phyloP scores from a whole-genome alignment of 2,888 invertebrate species.

The Ditula angustiorana region DNA sequence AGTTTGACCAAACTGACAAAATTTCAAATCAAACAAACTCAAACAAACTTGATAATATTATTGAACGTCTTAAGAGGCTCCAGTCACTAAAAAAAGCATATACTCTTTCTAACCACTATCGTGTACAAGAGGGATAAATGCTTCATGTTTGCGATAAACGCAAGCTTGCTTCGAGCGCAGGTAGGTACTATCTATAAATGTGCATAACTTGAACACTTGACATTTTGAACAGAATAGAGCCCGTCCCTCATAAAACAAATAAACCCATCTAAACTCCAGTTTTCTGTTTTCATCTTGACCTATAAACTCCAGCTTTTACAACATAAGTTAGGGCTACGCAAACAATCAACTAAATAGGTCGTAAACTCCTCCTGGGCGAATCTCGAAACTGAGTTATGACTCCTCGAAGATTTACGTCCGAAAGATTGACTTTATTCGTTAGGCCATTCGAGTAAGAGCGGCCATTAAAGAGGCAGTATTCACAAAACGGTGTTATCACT shows the following conservation, averaged over 20 bases:
- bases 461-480: slow-evolving; percentile 71
- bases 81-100: too few relatives aligned
- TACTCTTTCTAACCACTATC: too few relatives aligned
- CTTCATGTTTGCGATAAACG: too few relatives aligned
- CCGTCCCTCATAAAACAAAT: neutral
- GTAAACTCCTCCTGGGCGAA: slow-evolving; percentile 62
- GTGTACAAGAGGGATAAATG: too few relatives aligned
- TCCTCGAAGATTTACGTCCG: slow-evolving; percentile 73
- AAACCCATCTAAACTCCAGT: slow-evolving; percentile 1
- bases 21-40: too few relatives aligned
- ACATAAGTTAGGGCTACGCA: slow-evolving; percentile 38
- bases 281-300: slow-evolving; percentile 21
- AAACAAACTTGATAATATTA: too few relatives aligned
- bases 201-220: neutral
- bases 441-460: slow-evolving; percentile 69
- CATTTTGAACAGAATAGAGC: neutral
- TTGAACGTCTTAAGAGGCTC: too few relatives aligned
- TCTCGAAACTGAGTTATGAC: slow-evolving; percentile 76
- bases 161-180: too few relatives aligned
- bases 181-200: too few relatives aligned
- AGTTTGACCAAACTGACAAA: too few relatives aligned
- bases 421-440: slow-evolving; percentile 78
- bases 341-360: slow-evolving; percentile 45
- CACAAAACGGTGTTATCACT: slow-evolving; percentile 71
- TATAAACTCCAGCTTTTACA: slow-evolving; percentile 33